phyloP scores from a whole-genome alignment of 1,140 invertebrate species.

The Anagrus nilaparvatae region DNA sequence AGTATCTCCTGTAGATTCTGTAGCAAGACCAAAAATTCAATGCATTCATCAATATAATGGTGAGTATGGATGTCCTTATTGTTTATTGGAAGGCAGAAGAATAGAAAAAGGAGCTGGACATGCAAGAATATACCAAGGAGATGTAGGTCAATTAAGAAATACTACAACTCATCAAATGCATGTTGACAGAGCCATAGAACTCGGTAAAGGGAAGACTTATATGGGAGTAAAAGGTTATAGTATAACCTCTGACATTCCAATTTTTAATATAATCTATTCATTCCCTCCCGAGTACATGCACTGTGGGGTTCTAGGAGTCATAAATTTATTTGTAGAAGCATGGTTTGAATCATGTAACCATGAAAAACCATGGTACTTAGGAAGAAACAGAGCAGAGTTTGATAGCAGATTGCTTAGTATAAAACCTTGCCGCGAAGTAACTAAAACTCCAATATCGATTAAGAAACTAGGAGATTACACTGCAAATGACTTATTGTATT shows the following conservation, averaged over 20 bases:
- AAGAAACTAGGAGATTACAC: background rate
- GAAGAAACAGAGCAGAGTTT: background rate
- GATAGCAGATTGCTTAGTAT: background rate
- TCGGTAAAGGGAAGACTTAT: background rate
- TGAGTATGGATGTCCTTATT: slow-evolving; percentile 11
- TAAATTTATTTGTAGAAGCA: background rate
- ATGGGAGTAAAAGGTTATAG: background rate
- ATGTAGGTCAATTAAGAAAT: background rate
- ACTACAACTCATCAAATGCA: background rate
- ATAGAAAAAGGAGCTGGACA: slow-evolving; percentile 5
- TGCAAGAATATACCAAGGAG: slow-evolving; percentile 6
- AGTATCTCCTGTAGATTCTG: slow-evolving; percentile 8
- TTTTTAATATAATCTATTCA: background rate
- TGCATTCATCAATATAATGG: slow-evolving; percentile 14
- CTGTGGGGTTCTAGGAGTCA: background rate
- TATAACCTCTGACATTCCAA: background rate
- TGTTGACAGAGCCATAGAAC: background rate
- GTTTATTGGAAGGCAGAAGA: slow-evolving; percentile 10
- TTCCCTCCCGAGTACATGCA: slow-evolving; percentile 2
- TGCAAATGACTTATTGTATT: background rate
- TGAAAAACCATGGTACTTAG: background rate
- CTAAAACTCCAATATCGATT: background rate
- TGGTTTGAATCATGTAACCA: background rate
- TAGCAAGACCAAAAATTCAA: slow-evolving; percentile 9
- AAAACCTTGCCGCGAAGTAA: background rate